A percentile compares a stretch with the other conserved stretches of the same genome.
Evolutionary conservation across 2,797 vertebrate genomes (phyloP).

Genomic region (Emydoidea blandingii): DNA sequence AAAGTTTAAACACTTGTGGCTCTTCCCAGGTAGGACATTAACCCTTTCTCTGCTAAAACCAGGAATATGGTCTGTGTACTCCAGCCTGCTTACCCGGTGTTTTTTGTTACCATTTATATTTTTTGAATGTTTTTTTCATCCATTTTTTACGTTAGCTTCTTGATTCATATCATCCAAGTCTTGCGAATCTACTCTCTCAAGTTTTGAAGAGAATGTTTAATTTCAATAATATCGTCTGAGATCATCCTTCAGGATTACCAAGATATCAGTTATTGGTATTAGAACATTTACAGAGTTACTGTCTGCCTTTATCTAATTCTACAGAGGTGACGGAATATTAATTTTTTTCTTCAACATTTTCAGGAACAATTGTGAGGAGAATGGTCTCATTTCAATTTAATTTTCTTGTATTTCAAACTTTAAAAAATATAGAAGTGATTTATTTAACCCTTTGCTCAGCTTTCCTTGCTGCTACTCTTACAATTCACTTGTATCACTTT

Average conservation of each 20-base stretch:
- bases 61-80: not conserved
- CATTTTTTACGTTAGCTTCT: not conserved
- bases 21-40: conserved; percentile 43
- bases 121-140: not conserved
- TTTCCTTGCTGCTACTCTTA: not conserved
- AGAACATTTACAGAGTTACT: not conserved
- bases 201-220: not conserved
- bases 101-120: too few relatives aligned
- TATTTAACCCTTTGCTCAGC: not conserved
- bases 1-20: conserved; percentile 38
- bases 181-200: not conserved
- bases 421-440: not conserved
- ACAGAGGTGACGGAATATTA: not conserved
- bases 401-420: conserved; percentile 20
- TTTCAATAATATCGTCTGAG: not conserved
- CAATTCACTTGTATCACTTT: not conserved
- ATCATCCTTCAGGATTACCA: not conserved
- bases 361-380: not conserved
- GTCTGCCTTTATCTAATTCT: not conserved
- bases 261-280: not conserved
- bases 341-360: not conserved
- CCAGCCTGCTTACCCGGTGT: conserved; percentile 21
- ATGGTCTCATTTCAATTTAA: not conserved
- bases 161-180: not conserved
- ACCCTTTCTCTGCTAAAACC: not conserved